A percentile compares a stretch with the other conserved stretches of the same genome.
These are phyloP conservation scores for Lycia hirtaria DNA, from an alignment of 2,888 invertebrate genomes.

Conservation along the genomic window DNA sequence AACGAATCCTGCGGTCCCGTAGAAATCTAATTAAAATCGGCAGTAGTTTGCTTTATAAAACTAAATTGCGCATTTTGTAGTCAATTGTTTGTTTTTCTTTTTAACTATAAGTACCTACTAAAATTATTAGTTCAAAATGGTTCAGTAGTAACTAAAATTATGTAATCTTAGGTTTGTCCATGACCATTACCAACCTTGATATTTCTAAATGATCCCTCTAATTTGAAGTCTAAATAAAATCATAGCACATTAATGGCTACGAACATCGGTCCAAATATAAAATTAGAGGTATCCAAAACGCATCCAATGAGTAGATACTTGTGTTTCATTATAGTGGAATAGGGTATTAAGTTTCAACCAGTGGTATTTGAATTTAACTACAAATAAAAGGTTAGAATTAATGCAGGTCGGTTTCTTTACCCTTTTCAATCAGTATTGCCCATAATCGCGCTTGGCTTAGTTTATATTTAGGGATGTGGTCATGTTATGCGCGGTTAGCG, in stretches of 20 bases:
- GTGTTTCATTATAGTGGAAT: slow-evolving; percentile 46
- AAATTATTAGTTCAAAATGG: not conserved
- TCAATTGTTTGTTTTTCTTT: too few species aligned
- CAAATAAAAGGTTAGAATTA: slow-evolving; percentile 64
- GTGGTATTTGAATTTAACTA: slow-evolving; percentile 59
- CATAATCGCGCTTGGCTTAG: slow-evolving; percentile 78
- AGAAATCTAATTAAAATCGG: too few species aligned
- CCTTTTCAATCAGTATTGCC: slow-evolving; percentile 83
- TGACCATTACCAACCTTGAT: too few species aligned
- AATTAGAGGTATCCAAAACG: slow-evolving; percentile 38
- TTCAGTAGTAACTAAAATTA: not conserved
- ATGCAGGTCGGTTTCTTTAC: slow-evolving; percentile 71
- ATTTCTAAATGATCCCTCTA: slow-evolving; percentile 11
- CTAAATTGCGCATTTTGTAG: too few species aligned
- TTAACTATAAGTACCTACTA: too few species aligned
- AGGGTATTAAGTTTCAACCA: slow-evolving; percentile 54
- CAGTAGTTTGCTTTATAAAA: too few species aligned
- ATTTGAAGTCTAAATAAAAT: slow-evolving; percentile 20
- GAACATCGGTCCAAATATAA: slow-evolving; percentile 34
- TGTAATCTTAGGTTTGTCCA: not conserved
- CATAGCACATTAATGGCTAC: slow-evolving; percentile 36
- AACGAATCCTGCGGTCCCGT: too few species aligned
- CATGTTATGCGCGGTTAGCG: slow-evolving; percentile 41
- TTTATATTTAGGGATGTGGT: slow-evolving; percentile 58
- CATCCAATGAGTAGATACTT: slow-evolving; percentile 43